Conservation (phyloP, 2,113 vertebrate species). For the Puffinus mauretanicus region DNA sequence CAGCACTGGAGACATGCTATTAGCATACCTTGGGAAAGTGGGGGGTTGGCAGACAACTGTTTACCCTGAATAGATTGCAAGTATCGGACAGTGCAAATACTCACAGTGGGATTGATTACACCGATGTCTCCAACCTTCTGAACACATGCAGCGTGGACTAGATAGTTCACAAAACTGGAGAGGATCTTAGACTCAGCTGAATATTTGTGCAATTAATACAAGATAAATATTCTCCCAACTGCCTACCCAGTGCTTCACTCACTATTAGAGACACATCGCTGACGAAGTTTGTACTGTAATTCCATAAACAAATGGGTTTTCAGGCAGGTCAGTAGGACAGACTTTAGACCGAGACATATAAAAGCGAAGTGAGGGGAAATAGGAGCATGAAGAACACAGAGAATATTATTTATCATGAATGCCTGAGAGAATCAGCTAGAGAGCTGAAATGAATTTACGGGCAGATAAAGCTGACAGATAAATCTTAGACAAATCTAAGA, state of each 20-base stretch:
- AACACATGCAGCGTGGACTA: not conserved
- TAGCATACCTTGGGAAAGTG: not conserved
- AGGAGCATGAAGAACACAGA: not conserved
- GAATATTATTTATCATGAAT: conserved; percentile 4
- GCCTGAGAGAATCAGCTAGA: not conserved
- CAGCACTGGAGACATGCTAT: not conserved
- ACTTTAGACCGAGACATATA: not conserved
- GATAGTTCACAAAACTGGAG: not conserved
- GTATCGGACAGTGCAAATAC: conserved; percentile 16
- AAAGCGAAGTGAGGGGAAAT: not conserved
- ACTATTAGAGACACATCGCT: not conserved
- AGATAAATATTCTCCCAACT: not conserved
- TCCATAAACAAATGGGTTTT: not conserved
- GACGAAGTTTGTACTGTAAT: not conserved
- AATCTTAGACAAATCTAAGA: conserved; percentile 26
- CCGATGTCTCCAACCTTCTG: not conserved
- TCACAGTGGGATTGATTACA: conserved; percentile 22
- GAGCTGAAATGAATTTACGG: not conserved
- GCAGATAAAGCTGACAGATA: conserved; percentile 43
- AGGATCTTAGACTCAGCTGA: not conserved
- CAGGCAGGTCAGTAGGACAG: not conserved
- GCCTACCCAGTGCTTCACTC: not conserved
- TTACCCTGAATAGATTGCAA: conserved; percentile 53
- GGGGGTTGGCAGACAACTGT: conserved; percentile 44
- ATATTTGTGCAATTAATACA: not conserved